Percentiles rank a stretch among this genome's conserved stretches.
phyloP scores from a whole-genome alignment of 2,113 vertebrate species.

The Nycticryphes semicollaris region DNA sequence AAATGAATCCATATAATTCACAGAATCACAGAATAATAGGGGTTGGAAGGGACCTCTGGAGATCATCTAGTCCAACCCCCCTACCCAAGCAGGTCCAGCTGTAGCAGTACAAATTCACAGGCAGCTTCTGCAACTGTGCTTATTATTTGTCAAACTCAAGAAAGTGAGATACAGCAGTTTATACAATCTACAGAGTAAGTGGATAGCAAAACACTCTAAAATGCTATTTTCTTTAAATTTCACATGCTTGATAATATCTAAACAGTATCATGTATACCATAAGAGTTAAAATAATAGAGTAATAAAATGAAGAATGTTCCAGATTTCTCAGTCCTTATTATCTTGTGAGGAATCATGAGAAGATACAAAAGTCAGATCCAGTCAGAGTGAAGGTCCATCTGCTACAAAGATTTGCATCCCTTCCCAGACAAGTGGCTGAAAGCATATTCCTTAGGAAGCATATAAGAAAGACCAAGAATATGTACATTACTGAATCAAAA shows the following conservation, averaged over 20 bases:
- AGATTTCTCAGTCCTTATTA: not conserved
- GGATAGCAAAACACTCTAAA: not conserved
- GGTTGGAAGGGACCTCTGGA: not conserved
- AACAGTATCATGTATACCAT: not conserved
- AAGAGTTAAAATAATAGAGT: not conserved
- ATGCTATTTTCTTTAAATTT: not conserved
- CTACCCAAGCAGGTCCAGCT: not conserved
- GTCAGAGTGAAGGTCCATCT: not conserved
- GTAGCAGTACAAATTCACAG: not conserved
- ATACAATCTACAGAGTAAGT: not conserved
- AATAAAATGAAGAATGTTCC: not conserved
- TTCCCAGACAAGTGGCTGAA: not conserved
- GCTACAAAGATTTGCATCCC: not conserved
- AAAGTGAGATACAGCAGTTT: not conserved
- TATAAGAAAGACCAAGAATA: not conserved
- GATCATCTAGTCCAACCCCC: not conserved
- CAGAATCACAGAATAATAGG: not conserved
- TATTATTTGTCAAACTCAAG: not conserved
- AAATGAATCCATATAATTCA: not conserved
- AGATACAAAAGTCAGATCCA: not conserved
- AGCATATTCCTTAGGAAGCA: not conserved
- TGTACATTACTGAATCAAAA: not conserved
- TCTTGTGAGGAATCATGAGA: not conserved
- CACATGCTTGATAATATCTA: not conserved
- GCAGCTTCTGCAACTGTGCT: not conserved